Evolutionary conservation across 1,140 invertebrate genomes (phyloP).

Genomic region (Drosophila equinoxialis): DNA sequence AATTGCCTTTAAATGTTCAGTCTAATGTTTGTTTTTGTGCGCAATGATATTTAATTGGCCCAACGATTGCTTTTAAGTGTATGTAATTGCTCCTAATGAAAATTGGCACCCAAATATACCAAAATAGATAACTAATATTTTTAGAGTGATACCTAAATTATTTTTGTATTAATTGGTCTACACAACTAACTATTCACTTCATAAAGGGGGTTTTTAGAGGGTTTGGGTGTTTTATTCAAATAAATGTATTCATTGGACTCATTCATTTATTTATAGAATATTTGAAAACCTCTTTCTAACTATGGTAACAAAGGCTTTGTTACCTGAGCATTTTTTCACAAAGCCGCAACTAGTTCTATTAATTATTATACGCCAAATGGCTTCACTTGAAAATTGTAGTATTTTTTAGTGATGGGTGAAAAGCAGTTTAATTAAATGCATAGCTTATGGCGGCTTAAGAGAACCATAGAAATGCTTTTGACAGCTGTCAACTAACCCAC

Average conservation of each 20-base stretch:
- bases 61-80: background rate
- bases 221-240: no score
- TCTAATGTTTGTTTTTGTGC: background rate
- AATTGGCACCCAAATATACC: no score
- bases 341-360: background rate
- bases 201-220: no score
- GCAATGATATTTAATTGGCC: background rate
- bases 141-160: no score
- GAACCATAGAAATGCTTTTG: constrained; percentile 53
- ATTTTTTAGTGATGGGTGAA: constrained; percentile 6
- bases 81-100: background rate
- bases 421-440: constrained; percentile 53
- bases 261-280: no score
- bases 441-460: constrained; percentile 37
- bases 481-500: constrained; percentile 55
- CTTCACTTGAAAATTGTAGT: constrained; percentile 1
- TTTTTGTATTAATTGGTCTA: no score
- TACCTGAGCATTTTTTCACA: background rate
- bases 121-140: no score
- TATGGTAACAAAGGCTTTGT: background rate
- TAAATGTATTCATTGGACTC: no score
- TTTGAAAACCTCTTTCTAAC: no score
- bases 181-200: no score
- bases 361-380: constrained; percentile 9
- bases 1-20: background rate